Evolutionary conservation across 1,140 invertebrate species (phyloP).

Genomic region (Calosoma granatense): DNA sequence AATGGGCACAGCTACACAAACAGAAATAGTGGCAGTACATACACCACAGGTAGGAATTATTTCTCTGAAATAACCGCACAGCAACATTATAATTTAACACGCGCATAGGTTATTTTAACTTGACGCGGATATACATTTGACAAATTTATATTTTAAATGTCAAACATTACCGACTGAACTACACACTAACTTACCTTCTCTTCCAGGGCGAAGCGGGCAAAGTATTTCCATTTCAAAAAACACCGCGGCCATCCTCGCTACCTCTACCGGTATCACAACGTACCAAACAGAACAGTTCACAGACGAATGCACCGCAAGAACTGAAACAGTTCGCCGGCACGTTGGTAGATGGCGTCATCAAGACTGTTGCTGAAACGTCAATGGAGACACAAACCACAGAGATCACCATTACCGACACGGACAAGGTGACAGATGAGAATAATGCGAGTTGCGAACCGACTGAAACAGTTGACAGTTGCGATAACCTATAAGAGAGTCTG

Average conservation of each 20-base stretch:
- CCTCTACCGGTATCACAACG: conserved; percentile 27
- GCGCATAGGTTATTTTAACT: no score
- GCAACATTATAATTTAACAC: no score
- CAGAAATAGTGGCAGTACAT: conserved; percentile 63
- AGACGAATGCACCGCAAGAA: conserved; percentile 18
- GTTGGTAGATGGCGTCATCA: conserved; percentile 31
- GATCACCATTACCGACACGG: conserved; percentile 13
- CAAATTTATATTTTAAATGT: neutral
- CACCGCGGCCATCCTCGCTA: conserved; percentile 31
- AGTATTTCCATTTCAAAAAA: conserved; percentile 32
- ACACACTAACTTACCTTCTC: neutral
- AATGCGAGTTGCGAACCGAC: neutral
- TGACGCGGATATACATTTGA: no score
- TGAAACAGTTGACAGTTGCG: neutral
- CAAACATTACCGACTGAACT: neutral
- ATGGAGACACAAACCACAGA: conserved; percentile 20
- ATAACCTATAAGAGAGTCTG: no score
- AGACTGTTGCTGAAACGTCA: conserved; percentile 29
- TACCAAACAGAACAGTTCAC: conserved; percentile 19
- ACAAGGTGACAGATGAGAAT: neutral
- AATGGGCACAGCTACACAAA: conserved; percentile 56
- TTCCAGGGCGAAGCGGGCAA: conserved; percentile 32
- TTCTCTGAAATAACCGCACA: no score
- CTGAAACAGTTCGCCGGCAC: conserved; percentile 29
- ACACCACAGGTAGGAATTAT: conserved; percentile 50